A percentile compares a stretch with the other conserved stretches of the same genome.
Conservation (phyloP, 2,797 vertebrate species). For the Sebastes nivosus region DNA sequence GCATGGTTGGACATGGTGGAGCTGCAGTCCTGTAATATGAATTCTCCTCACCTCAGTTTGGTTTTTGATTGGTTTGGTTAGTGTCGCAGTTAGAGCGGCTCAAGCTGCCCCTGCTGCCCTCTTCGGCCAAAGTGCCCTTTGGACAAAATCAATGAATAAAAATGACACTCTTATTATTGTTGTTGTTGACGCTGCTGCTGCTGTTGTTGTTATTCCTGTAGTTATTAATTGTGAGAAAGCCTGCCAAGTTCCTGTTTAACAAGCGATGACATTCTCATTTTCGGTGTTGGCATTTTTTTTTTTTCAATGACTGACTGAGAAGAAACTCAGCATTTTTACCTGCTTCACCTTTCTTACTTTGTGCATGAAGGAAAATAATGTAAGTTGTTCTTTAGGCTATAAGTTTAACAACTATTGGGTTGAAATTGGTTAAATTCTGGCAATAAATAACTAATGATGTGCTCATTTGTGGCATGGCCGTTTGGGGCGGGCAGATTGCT, state of each 20-base stretch:
- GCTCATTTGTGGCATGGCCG: too few relatives aligned
- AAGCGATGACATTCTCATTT: background rate
- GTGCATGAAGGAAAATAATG: background rate
- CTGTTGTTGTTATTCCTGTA: background rate
- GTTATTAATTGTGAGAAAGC: background rate
- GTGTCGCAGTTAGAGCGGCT: background rate
- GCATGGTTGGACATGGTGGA: background rate
- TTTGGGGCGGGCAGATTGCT: too few relatives aligned
- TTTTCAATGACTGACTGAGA: background rate
- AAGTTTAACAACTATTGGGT: too few relatives aligned
- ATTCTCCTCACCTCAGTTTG: background rate
- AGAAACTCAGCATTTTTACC: background rate
- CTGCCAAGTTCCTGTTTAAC: background rate
- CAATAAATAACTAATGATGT: fast-evolving
- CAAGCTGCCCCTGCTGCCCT: background rate
- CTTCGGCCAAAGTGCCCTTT: background rate
- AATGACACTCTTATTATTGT: background rate
- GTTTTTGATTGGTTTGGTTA: background rate
- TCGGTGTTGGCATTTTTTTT: background rate
- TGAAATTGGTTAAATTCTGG: too few relatives aligned
- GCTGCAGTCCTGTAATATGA: background rate
- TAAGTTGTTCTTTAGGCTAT: too few relatives aligned
- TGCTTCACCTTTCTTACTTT: background rate
- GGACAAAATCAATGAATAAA: background rate
- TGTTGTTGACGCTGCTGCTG: background rate